Conservation (phyloP, 2,113 vertebrate genomes). For the Anser brachyrhynchus region DNA sequence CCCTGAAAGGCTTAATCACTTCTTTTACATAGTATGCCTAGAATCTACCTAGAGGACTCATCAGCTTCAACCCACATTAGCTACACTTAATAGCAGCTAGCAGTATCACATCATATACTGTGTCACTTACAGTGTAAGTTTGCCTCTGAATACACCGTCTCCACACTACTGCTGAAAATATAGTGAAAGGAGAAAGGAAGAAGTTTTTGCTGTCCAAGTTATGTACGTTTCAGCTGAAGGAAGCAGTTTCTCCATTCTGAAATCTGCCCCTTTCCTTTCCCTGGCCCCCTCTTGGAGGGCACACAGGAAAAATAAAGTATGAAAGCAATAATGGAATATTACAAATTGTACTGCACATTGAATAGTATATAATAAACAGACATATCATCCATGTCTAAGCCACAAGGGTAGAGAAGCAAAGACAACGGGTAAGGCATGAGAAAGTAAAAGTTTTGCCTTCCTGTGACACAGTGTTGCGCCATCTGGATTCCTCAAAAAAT, state of each 20-base stretch:
- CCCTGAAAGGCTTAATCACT: slow-evolving; percentile 24
- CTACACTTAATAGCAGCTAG: slow-evolving; percentile 16
- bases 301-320: neutral
- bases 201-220: neutral
- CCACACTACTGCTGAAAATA: neutral
- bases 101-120: neutral
- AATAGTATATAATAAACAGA: neutral
- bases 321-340: neutral
- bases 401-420: neutral
- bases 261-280: neutral
- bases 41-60: neutral
- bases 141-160: neutral
- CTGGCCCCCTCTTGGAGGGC: neutral
- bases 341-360: neutral
- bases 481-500: neutral
- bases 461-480: neutral
- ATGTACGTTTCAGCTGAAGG: neutral
- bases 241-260: neutral
- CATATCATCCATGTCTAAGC: neutral
- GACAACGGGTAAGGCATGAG: neutral
- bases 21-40: neutral
- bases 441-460: neutral
- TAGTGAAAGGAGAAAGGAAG: neutral
- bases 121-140: neutral
- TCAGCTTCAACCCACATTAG: slow-evolving; percentile 16